Percentiles rank a stretch among this genome's conserved stretches.
Conservation (phyloP, 1,140 invertebrate genomes). For the Drosophila neocordata region DNA sequence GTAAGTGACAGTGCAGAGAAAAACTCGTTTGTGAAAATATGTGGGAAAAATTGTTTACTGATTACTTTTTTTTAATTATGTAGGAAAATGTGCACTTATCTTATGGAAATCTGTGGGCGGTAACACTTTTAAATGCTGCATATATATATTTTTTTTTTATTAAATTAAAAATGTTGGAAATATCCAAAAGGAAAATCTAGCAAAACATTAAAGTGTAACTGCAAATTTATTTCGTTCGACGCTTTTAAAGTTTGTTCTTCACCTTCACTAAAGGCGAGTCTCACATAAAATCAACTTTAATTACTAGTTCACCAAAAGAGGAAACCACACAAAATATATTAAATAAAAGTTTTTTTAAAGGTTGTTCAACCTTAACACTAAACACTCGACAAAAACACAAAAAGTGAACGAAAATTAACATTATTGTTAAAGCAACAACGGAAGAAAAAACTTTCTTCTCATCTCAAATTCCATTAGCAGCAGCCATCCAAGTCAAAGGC, state of each 20-base stretch:
- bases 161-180: too few relatives aligned
- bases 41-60: neutral
- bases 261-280: slow-evolving; percentile 33
- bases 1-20: neutral
- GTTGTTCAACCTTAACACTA: slow-evolving; percentile 61
- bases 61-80: slow-evolving; percentile 34
- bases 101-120: slow-evolving; percentile 25
- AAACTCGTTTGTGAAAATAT: neutral
- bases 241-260: slow-evolving; percentile 21
- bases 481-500: slow-evolving; percentile 24
- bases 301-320: slow-evolving; percentile 28
- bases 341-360: slow-evolving; percentile 46
- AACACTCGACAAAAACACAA: neutral
- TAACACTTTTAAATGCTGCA: slow-evolving; percentile 18
- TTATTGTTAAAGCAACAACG: neutral
- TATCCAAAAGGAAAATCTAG: neutral
- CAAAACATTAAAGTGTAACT: neutral
- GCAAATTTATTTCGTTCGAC: neutral
- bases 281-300: slow-evolving; percentile 35
- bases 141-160: neutral
- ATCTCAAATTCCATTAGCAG: slow-evolving; percentile 52
- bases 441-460: slow-evolving; percentile 30
- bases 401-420: slow-evolving; percentile 12
- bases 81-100: slow-evolving; percentile 34
- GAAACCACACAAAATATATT: slow-evolving; percentile 31